Evolutionary conservation across 2,113 vertebrate species (phyloP), one percentile per base, ranked within the genome.

Genomic region (Eubucco bourcierii): DNA sequence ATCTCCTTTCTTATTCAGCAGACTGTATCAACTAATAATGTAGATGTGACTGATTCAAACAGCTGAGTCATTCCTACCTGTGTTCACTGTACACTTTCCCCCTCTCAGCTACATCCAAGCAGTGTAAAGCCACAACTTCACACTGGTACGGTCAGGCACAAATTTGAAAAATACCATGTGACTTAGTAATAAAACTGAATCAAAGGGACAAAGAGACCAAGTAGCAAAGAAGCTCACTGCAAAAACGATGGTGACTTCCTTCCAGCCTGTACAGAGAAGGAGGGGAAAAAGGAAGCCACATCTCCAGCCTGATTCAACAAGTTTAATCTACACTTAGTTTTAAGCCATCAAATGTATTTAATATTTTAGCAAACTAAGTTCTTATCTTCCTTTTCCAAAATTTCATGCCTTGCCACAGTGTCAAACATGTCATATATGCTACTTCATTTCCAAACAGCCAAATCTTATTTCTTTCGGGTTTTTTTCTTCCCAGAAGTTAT

Each of bases 141-240:
- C 67, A 47, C 72, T 68, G 70, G 85, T 59, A 52, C 61, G 64
- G 87, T 67, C 84, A 93, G 94, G 90, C 60, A 94, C 89, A 93
- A 96, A 85, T 39, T 39, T 39, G 37, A 39, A 39, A 39, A 39
- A 39, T 39, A 39, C 37, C 37, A 39, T 39, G 37, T 39, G 37
- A 11, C 37, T 39, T 39, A 39, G 37, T 39, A 39, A 92, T 92
- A 94, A 96, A 96, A 95, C 84, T 93, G 90, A 93, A 96, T 95
- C 87, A 94, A 92, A 96, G 92, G 91, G 93, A 96, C 92, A 95
- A 94, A 95, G 87, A 79, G 77, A 96, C 90, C 80, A 95, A 92
- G 80, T 47, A 88, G 93, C 6, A 0, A 91, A 92, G 82, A 20
- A 90, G 91, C 88, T 90, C 61, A 34, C 81, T 75, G 82, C 80